Percentiles rank a stretch among this genome's conserved stretches.
Conservation (phyloP, 2,797 vertebrate species). For the Rhinophrynus dorsalis region DNA sequence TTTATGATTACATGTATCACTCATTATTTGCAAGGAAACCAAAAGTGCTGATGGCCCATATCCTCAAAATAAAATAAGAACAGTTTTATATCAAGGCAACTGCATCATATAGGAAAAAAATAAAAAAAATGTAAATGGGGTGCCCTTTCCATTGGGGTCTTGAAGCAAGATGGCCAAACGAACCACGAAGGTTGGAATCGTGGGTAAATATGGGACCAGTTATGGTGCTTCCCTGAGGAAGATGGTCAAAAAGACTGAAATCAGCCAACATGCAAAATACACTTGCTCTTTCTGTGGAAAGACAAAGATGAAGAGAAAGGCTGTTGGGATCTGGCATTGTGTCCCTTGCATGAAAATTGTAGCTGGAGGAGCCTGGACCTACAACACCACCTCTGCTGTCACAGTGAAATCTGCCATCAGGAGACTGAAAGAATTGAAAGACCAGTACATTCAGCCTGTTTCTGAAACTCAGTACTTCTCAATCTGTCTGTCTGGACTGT, state of each 20-base stretch:
- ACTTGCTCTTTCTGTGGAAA: constrained; percentile 98
- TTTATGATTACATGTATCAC: no score
- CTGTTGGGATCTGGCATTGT: constrained; percentile 98
- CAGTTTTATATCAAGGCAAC: no score
- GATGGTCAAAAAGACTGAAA: constrained; percentile 99
- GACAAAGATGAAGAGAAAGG: constrained; percentile 98
- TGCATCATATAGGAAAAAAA: no score
- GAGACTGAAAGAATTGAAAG: constrained; percentile 97
- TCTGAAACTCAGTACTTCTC: not conserved
- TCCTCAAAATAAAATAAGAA: no score
- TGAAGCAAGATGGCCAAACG: constrained; percentile 88
- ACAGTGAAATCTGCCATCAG: constrained; percentile 98
- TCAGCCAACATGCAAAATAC: constrained; percentile 96
- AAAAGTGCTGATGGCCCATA: no score
- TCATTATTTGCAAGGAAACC: no score
- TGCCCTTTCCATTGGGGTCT: constrained; percentile 72
- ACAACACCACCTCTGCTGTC: constrained; percentile 98
- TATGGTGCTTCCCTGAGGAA: constrained; percentile 97
- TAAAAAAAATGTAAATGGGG: no score
- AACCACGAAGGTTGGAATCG: constrained; percentile 98
- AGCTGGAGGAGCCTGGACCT: constrained; percentile 96
- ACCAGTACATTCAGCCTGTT: constrained; percentile 79
- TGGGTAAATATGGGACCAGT: constrained; percentile 97
- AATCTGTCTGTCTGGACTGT: constrained; percentile 18
- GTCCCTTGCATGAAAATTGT: constrained; percentile 98